Evolutionary conservation across 2,797 vertebrate species (phyloP).

Genomic region (Arctocebus calabarensis): DNA sequence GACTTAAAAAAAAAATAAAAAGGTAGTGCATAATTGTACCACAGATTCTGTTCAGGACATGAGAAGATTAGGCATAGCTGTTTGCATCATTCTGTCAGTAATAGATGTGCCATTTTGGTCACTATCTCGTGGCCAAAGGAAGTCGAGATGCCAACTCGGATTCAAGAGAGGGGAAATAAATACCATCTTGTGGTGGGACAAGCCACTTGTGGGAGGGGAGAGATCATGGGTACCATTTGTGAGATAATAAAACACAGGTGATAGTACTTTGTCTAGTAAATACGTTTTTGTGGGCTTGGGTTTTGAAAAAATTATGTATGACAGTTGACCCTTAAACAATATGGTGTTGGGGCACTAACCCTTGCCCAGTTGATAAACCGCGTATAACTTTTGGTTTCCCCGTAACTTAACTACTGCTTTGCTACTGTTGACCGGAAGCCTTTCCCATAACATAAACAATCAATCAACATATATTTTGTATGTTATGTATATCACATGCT

Average conservation of each 20-base stretch:
- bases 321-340: background rate
- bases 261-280: background rate
- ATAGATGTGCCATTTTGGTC: background rate
- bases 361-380: background rate
- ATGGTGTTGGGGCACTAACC: background rate
- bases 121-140: background rate
- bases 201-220: background rate
- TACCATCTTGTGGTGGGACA: background rate
- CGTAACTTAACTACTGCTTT: too few relatives aligned
- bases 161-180: background rate
- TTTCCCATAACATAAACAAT: background rate
- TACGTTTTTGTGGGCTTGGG: background rate
- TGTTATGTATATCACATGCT: background rate
- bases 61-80: background rate
- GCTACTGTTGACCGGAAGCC: background rate
- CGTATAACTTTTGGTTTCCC: background rate
- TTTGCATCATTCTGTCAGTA: background rate
- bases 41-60: background rate
- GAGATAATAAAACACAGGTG: background rate
- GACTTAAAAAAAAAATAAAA: background rate
- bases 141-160: background rate
- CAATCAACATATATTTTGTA: background rate
- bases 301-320: background rate
- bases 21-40: background rate
- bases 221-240: background rate